A percentile compares a stretch with the other conserved stretches of the same genome.
phyloP scores from a whole-genome alignment of 2,113 vertebrate genomes.

The Sisor rabdophorus region DNA sequence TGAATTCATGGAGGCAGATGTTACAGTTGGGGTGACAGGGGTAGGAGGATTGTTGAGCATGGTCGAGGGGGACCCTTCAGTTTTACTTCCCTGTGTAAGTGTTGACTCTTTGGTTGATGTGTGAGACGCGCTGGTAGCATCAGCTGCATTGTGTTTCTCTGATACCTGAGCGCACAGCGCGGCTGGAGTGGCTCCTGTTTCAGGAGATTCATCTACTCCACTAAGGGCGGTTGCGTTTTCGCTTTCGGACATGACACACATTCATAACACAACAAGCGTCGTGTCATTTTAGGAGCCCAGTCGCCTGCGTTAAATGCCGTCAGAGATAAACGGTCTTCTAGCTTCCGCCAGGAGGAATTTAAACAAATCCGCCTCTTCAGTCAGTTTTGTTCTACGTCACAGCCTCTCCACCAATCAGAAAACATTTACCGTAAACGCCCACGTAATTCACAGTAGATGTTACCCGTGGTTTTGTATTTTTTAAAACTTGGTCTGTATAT shows the following conservation, averaged over 20 bases:
- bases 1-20: constrained; percentile 22
- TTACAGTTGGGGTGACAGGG: not conserved
- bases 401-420: not conserved
- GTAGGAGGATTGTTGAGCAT: not conserved
- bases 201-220: not conserved
- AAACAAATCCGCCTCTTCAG: constrained; percentile 3
- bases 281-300: not conserved
- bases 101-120: not conserved
- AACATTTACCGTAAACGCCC: too few species aligned
- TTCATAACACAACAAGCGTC: not conserved
- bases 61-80: not conserved
- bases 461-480: not conserved
- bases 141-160: not conserved
- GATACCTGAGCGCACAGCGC: constrained; percentile 7
- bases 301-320: not conserved
- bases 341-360: not conserved
- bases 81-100: constrained; percentile 8
- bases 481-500: not conserved
- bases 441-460: too few species aligned
- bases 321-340: not conserved
- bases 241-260: constrained; percentile 16
- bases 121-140: not conserved
- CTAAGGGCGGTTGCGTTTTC: not conserved
- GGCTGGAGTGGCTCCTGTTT: not conserved
- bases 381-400: not conserved